Evolutionary conservation across 2,113 vertebrate species (phyloP).

Genomic region (Malurus melanocephalus): DNA sequence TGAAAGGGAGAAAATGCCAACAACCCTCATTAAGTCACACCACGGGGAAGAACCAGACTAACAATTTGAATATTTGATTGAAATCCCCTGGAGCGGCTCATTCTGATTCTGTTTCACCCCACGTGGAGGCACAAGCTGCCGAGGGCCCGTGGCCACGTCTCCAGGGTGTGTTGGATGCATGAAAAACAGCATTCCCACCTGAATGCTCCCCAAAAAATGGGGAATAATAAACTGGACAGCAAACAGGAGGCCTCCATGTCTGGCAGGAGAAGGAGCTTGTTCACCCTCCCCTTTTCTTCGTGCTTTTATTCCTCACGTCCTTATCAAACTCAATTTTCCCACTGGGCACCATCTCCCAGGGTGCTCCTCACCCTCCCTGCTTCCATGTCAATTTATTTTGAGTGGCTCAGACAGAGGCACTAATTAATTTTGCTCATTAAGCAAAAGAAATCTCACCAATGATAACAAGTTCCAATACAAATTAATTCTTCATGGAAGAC

Average conservation of each 20-base stretch:
- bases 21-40: neutral
- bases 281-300: neutral
- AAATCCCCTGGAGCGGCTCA: neutral
- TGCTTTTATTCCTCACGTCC: neutral
- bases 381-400: neutral
- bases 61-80: neutral
- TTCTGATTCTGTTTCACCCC: neutral
- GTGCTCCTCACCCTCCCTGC: neutral
- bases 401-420: neutral
- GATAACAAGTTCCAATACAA: neutral
- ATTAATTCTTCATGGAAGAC: neutral
- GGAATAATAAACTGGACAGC: neutral
- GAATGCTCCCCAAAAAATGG: neutral
- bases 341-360: accelerated
- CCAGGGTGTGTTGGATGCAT: neutral
- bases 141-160: accelerated
- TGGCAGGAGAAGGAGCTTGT: neutral
- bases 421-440: constrained; percentile 41
- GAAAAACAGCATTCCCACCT: neutral
- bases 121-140: neutral
- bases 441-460: neutral
- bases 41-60: neutral
- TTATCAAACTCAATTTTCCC: accelerated
- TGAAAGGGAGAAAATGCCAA: neutral
- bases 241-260: neutral